Evolutionary conservation across 2,888 invertebrate species (phyloP).

Genomic region (Trichopria drosophilae): DNA sequence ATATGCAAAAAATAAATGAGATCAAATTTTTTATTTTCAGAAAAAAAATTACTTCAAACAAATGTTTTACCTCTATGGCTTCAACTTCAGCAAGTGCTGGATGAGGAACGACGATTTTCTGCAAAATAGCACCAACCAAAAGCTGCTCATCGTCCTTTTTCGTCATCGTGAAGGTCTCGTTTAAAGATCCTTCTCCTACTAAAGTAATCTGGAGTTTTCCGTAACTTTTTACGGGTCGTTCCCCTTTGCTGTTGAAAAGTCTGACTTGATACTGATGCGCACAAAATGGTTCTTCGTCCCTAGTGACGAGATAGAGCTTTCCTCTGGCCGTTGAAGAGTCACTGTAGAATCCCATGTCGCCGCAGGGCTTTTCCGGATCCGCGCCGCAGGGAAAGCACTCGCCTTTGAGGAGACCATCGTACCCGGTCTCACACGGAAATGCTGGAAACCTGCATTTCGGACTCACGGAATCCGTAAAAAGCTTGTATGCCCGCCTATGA

Average conservation of each 20-base stretch:
- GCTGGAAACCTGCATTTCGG: constrained; percentile 90
- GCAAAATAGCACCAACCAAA: constrained; percentile 72
- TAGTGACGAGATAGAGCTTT: constrained; percentile 83
- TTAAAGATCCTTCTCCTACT: constrained; percentile 78
- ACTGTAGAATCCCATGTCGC: constrained; percentile 93
- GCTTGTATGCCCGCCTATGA: constrained; percentile 89
- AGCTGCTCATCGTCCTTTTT: constrained; percentile 80
- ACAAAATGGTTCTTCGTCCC: constrained; percentile 91
- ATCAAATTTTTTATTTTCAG: neutral
- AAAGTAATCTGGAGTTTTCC: constrained; percentile 78
- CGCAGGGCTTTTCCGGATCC: constrained; percentile 67
- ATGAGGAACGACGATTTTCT: constrained; percentile 85
- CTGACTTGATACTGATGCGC: constrained; percentile 84
- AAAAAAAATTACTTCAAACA: no score
- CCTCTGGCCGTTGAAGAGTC: constrained; percentile 82
- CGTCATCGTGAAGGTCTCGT: constrained; percentile 87
- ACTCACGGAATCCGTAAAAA: constrained; percentile 92
- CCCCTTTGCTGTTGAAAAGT: constrained; percentile 74
- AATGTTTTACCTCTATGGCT: constrained; percentile 55
- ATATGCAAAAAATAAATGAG: neutral
- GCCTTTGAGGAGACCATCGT: constrained; percentile 81
- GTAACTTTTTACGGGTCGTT: constrained; percentile 70
- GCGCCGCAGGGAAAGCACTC: constrained; percentile 73
- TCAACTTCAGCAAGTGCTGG: constrained; percentile 74
- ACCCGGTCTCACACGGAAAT: constrained; percentile 78